A percentile compares a stretch with the other conserved stretches of the same genome.
These are phyloP conservation scores for Artibeus jamaicensis DNA, from an alignment of 2,797 vertebrate species.

Conservation along the genomic window DNA sequence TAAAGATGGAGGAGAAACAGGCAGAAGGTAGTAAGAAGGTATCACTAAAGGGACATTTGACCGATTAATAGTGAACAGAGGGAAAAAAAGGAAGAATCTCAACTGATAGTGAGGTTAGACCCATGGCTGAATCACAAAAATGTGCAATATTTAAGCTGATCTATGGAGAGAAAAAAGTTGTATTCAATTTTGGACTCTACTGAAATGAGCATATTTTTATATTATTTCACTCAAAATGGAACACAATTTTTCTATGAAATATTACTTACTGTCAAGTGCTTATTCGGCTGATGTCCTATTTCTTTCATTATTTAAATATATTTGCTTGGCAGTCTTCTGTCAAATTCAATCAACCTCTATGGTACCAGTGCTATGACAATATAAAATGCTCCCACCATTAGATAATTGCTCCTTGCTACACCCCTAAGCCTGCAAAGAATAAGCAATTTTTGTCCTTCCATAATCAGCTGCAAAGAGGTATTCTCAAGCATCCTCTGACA, in stretches of 20 bases:
- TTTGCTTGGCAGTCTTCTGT: constrained; percentile 67
- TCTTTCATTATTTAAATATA: constrained; percentile 58
- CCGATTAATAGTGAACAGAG: not conserved
- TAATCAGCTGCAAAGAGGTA: constrained; percentile 15
- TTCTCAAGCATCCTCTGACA: constrained; percentile 10
- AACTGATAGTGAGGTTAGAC: not conserved
- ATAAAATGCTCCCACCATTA: constrained; percentile 55
- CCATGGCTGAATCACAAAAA: not conserved
- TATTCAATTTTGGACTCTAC: not conserved
- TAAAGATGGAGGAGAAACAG: not conserved
- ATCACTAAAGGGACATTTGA: not conserved
- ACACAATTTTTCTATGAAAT: constrained; percentile 51
- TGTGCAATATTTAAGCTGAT: not conserved
- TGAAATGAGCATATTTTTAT: not conserved
- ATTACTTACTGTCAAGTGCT: constrained; percentile 51
- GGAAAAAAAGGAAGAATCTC: not conserved
- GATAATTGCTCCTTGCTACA: constrained; percentile 29
- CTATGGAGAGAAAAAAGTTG: not conserved
- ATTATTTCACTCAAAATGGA: not conserved
- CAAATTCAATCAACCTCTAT: constrained; percentile 59
- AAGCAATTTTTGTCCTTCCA: constrained; percentile 23
- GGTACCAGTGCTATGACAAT: constrained; percentile 40
- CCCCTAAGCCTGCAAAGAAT: constrained; percentile 50
- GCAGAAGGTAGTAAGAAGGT: not conserved
- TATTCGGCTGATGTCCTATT: not conserved